Percentiles rank a stretch among this genome's conserved stretches.
Evolutionary conservation across 2,888 invertebrate genomes (phyloP).

Genomic region (Uropetala carovei): DNA sequence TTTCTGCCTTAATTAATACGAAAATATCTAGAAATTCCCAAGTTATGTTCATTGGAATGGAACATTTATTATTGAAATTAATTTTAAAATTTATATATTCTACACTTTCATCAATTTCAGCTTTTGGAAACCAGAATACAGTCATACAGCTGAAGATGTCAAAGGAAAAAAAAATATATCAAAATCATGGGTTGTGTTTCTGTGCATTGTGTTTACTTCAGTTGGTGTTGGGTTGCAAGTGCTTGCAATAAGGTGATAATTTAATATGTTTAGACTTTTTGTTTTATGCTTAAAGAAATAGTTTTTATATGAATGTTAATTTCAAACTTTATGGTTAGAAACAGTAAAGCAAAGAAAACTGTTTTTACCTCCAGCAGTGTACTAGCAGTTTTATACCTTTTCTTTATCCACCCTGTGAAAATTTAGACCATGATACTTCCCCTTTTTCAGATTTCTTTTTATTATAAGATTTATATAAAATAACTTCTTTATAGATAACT

Average conservation of each 20-base stretch:
- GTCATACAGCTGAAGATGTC: conserved; percentile 80
- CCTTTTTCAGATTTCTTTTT: no score
- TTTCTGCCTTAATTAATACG: neutral
- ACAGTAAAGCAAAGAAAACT: no score
- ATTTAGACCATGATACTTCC: no score
- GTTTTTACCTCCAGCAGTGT: no score
- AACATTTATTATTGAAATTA: neutral
- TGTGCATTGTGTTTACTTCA: conserved; percentile 78
- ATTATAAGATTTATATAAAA: no score
- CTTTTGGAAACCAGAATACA: conserved; percentile 70
- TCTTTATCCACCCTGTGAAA: no score
- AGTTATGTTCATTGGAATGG: neutral
- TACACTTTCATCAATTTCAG: conserved; percentile 66
- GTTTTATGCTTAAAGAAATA: no score
- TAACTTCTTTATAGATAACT: no score
- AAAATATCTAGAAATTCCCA: neutral
- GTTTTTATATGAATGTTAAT: no score
- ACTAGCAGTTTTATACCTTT: no score
- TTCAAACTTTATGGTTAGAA: no score
- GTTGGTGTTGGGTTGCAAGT: conserved; percentile 80
- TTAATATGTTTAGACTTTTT: neutral
- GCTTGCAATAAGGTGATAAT: conserved; percentile 79
- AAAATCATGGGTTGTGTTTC: conserved; percentile 79
- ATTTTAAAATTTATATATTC: neutral
- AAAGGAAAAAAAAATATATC: conserved; percentile 79